Percentiles rank a stretch among this genome's conserved stretches.
These are phyloP conservation scores for Erebia epiphron DNA, from an alignment of 2,888 invertebrate species.

Conservation along the genomic window DNA sequence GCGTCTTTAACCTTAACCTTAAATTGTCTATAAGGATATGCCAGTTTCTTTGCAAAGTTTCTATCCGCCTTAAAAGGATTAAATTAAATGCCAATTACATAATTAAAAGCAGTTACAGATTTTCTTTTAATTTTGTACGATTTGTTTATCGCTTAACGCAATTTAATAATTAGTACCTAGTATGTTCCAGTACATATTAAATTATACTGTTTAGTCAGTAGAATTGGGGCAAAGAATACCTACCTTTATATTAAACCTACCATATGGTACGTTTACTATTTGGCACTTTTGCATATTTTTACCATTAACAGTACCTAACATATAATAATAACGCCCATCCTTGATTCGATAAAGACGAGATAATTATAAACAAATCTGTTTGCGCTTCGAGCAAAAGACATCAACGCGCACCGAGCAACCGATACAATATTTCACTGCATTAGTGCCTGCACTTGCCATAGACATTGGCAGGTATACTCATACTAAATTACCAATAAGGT, in stretches of 20 bases:
- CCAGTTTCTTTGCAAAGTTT: conserved; percentile 14
- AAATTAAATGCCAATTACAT: conserved; percentile 1
- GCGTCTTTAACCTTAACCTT: conserved; percentile 12
- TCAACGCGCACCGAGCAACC: conserved; percentile 50
- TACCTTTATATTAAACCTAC: background rate
- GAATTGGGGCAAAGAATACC: background rate
- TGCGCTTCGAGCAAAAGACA: conserved; percentile 52
- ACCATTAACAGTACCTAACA: no score
- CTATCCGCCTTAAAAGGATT: conserved; percentile 10
- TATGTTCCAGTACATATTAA: background rate
- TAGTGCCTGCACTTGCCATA: no score
- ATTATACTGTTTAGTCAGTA: background rate
- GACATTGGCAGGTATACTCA: no score
- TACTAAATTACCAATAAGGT: no score
- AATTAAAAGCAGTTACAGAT: background rate
- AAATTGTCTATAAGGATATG: conserved; percentile 7
- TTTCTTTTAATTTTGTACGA: background rate
- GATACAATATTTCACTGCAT: background rate
- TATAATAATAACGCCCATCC: no score
- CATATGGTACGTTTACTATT: no score
- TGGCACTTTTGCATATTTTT: no score
- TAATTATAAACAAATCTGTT: background rate
- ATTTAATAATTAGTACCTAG: background rate
- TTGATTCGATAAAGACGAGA: no score
- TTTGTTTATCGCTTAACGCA: background rate